Percentiles rank a stretch among this genome's conserved stretches.
These are phyloP conservation scores for Astropecten irregularis DNA, from an alignment of 53 echinoderm and acorn worm genomes.

Conservation along the genomic window DNA sequence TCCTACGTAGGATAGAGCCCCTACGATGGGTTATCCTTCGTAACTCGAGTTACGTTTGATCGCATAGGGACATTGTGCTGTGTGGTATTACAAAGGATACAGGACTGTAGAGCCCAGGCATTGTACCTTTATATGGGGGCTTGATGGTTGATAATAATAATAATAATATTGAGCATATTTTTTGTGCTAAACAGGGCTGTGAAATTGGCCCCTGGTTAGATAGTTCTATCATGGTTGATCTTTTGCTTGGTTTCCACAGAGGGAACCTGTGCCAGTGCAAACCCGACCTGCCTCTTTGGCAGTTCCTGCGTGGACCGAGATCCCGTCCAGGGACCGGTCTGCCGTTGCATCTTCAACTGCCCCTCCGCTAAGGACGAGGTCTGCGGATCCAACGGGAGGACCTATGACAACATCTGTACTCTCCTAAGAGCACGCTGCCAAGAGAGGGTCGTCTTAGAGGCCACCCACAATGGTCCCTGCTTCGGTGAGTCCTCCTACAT, in stretches of 20 bases:
- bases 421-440: conserved; percentile 47
- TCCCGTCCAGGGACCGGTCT: background rate
- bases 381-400: conserved; percentile 66
- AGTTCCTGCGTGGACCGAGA: conserved; percentile 50
- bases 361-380: conserved; percentile 17
- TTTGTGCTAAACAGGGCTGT: too few relatives aligned
- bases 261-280: conserved; percentile 42
- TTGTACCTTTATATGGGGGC: too few relatives aligned
- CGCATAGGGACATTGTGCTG: too few relatives aligned
- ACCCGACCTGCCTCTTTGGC: conserved; percentile 41
- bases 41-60: too few relatives aligned
- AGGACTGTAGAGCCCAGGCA: too few relatives aligned
- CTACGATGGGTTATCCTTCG: too few relatives aligned
- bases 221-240: too few relatives aligned
- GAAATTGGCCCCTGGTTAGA: too few relatives aligned
- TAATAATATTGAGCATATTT: too few relatives aligned
- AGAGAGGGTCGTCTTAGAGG: conserved; percentile 11
- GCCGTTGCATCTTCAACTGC: conserved; percentile 50
- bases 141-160: too few relatives aligned
- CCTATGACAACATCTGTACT: conserved; percentile 64
- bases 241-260: conserved; percentile 24
- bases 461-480: conserved; percentile 38
- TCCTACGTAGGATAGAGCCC: too few relatives aligned
- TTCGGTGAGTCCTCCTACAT: background rate
- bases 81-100: too few relatives aligned